Conservation (phyloP, 1,140 invertebrate species). For the Euglossa dilemma region DNA sequence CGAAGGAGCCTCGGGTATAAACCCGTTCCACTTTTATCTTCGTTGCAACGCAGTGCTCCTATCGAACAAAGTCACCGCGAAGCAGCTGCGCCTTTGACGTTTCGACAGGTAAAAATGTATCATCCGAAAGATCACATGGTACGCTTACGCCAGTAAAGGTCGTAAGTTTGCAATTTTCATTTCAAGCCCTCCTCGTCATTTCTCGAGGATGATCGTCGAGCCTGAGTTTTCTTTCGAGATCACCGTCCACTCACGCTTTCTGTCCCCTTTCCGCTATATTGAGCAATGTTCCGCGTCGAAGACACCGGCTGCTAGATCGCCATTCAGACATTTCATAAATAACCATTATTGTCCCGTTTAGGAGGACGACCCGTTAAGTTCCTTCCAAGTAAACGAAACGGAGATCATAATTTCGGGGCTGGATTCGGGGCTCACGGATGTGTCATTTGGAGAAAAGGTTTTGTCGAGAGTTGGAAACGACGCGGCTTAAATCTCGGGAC, state of each 20-base stretch:
- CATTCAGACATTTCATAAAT: constrained; percentile 71
- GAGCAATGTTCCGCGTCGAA: constrained; percentile 63
- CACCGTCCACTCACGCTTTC: constrained; percentile 6
- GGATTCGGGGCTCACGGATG: constrained; percentile 9
- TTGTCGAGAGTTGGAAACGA: not conserved
- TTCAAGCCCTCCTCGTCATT: constrained; percentile 56
- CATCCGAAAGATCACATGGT: constrained; percentile 41
- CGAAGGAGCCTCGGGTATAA: not conserved
- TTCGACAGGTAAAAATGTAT: not conserved
- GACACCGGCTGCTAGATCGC: constrained; percentile 38
- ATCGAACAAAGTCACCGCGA: not conserved
- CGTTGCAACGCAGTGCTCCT: not conserved
- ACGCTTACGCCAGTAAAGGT: not conserved
- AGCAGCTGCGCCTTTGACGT: constrained; percentile 47
- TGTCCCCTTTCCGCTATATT: constrained; percentile 68
- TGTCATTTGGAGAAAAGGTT: constrained; percentile 8
- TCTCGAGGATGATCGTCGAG: constrained; percentile 13
- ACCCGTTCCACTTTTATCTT: not conserved
- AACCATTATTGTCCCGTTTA: constrained; percentile 69
- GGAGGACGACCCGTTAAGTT: constrained; percentile 28
- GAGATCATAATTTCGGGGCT: constrained; percentile 55
- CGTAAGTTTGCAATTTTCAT: constrained; percentile 77
- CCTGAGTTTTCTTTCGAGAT: constrained; percentile 60
- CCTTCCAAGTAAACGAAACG: not conserved
- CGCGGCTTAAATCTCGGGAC: not conserved